phyloP scores from a whole-genome alignment of 2,797 vertebrate genomes.

The Sparus aurata region DNA sequence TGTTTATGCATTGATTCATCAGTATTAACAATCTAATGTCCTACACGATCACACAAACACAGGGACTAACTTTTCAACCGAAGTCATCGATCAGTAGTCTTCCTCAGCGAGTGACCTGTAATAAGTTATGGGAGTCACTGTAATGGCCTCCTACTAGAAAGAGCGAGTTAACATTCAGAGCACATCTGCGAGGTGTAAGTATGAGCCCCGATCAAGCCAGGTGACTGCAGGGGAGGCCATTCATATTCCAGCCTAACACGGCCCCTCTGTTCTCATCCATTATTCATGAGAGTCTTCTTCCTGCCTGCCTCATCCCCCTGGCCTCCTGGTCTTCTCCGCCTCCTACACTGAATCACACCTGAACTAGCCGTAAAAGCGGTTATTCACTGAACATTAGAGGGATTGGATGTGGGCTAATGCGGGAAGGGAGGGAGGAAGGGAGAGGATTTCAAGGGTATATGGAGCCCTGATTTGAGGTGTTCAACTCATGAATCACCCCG shows the following conservation, averaged over 20 bases:
- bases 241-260: constrained; percentile 75
- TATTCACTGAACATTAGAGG: constrained; percentile 70
- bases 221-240: constrained; percentile 78
- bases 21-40: not conserved
- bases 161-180: constrained; percentile 70
- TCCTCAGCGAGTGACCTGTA: constrained; percentile 31
- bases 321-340: constrained; percentile 55
- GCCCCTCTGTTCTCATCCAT: constrained; percentile 71
- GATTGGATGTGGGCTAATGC: constrained; percentile 60
- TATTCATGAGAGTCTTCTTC: constrained; percentile 73
- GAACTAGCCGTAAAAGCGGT: constrained; percentile 60
- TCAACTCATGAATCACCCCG: constrained; percentile 62
- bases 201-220: constrained; percentile 68
- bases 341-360: constrained; percentile 59
- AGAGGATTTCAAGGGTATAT: constrained; percentile 44
- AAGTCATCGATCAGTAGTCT: constrained; percentile 12
- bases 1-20: not conserved
- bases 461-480: constrained; percentile 49
- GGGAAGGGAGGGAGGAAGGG: not conserved
- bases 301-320: constrained; percentile 50
- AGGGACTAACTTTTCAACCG: not conserved
- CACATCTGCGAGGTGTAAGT: constrained; percentile 67
- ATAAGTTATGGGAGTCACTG: constrained; percentile 48
- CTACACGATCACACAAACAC: not conserved
- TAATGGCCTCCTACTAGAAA: constrained; percentile 47